Evolutionary conservation across 2,113 vertebrate genomes (phyloP), one percentile per base, ranked within the genome.

Genomic region (Labeo catla): DNA sequence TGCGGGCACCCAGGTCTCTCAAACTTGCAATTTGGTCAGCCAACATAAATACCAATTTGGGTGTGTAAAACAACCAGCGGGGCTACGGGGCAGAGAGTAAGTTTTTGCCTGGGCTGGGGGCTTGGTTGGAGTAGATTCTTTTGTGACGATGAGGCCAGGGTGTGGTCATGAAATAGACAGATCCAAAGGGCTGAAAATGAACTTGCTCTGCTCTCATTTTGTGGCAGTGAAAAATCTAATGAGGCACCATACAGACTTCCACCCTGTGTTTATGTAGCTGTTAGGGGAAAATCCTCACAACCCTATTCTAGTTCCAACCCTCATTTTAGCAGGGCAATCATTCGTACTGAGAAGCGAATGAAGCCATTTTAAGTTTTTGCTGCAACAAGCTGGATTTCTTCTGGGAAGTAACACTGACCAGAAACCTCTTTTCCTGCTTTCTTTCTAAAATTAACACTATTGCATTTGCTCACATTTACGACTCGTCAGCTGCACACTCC

Each of bases 21-120:
- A 91, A 95, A 95, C 93, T 2, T 93, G 90, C 86, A 95, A 95
- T 95, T 95, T 95, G 89, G 93, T 89, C 87, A 82, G 90, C 91
- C 94, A 86, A 87, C 93, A 92, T 92, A 95, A 95, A 95, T 95
- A 94, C 93, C 92, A 94, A 93, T 95, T 94, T 95, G 92, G 94
- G 90, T 90, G 92, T 94, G 94, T 93, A 93, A 92, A 94, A 94
- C 93, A 94, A 93, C 92, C 88, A 91, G 90, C 72, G 85, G 89
- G 89, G 91, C 91, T 91, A 93, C 91, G 79, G 86, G 91, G 87
- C 81, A 84, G 90, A 93, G 88, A 92, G 90, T 81, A 49, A 77
- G 78, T 91, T 91, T 88, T 70, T 72, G 45, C 81, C 34, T 85
- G 80, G 78, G 86, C 65, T 72, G 88, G 84, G 83, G 85, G 87